Evolutionary conservation across 2,797 vertebrate species (phyloP).

Genomic region (Lutjanus argentimaculatus): DNA sequence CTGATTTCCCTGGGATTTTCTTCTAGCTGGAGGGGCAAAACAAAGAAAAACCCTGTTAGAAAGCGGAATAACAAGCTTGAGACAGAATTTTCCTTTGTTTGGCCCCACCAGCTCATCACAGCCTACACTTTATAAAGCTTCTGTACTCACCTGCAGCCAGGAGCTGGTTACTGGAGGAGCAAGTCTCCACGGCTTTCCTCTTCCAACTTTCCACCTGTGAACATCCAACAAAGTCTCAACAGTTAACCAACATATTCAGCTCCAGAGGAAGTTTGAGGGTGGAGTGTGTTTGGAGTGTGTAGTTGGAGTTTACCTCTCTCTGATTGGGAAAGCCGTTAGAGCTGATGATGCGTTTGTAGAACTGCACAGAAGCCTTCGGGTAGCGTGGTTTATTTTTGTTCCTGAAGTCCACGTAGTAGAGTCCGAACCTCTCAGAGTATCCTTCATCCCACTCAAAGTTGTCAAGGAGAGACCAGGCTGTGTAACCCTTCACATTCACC

Average conservation of each 20-base stretch:
- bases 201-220: slow-evolving; percentile 91
- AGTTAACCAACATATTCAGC: background rate
- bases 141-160: slow-evolving; percentile 87
- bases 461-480: slow-evolving; percentile 93
- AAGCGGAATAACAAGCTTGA: slow-evolving; percentile 44
- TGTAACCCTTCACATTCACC: slow-evolving; percentile 91
- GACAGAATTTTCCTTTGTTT: slow-evolving; percentile 82
- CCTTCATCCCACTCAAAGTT: slow-evolving; percentile 96
- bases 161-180: slow-evolving; percentile 89
- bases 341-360: slow-evolving; percentile 91
- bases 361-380: slow-evolving; percentile 93
- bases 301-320: slow-evolving; percentile 84
- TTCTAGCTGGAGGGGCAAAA: slow-evolving; percentile 82
- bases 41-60: slow-evolving; percentile 83
- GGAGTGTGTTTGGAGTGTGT: background rate
- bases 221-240: background rate
- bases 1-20: slow-evolving; percentile 80
- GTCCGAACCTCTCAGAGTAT: slow-evolving; percentile 91
- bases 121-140: background rate
- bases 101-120: slow-evolving; percentile 62
- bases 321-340: slow-evolving; percentile 93
- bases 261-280: background rate
- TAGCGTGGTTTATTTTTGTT: slow-evolving; percentile 90
- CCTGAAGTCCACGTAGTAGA: slow-evolving; percentile 92
- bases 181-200: slow-evolving; percentile 87